A percentile compares a stretch with the other conserved stretches of the same genome.
Evolutionary conservation across 2,113 vertebrate genomes (phyloP).

Genomic region (pig (Sus scrofa)): T2T-Sscrofa CM000823.6:36048001-36048500

Average conservation of each 20-base stretch:
- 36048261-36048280: not conserved
- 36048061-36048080: not conserved
- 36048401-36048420: not conserved
- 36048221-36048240: not conserved
- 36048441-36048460: not conserved
- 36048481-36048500: not conserved
- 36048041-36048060: too few species aligned
- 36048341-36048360: not conserved
- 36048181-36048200: not conserved
- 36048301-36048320: slow-evolving; percentile 34
- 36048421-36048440: not conserved
- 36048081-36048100: not conserved
- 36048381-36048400: not conserved
- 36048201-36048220: not conserved
- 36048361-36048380: not conserved
- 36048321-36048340: not conserved
- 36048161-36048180: not conserved
- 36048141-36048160: not conserved
- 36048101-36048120: not conserved
- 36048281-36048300: not conserved
- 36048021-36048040: too few species aligned
- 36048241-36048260: not conserved
- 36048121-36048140: not conserved
- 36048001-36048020: too few species aligned
- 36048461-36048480: not conserved